Percentiles rank a stretch among this genome's conserved stretches.
Conservation (phyloP, 2,888 invertebrate genomes). For the Apamea epomidion region DNA sequence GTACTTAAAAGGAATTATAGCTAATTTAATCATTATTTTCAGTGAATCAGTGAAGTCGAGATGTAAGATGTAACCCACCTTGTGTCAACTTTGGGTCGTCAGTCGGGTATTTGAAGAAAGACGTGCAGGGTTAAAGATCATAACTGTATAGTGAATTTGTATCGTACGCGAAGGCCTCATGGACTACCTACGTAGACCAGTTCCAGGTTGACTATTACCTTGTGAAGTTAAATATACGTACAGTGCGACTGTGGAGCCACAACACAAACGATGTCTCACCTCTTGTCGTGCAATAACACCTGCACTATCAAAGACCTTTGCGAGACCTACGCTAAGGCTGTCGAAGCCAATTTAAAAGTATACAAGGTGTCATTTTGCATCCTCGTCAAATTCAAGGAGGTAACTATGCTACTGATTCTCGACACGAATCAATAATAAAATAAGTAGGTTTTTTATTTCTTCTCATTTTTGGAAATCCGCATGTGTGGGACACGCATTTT, state of each 20-base stretch:
- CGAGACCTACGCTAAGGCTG: background rate
- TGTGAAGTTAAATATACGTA: background rate
- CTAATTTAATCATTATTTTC: conserved; percentile 34
- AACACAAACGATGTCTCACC: background rate
- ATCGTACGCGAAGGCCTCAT: background rate
- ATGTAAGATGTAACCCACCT: background rate
- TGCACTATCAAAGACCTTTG: background rate
- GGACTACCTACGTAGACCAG: background rate
- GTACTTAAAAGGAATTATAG: conserved; percentile 17
- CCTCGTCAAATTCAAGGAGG: too few species aligned
- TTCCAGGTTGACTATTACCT: background rate
- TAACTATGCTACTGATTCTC: too few species aligned
- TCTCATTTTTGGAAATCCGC: too few species aligned
- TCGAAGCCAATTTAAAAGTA: background rate
- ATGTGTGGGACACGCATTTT: too few species aligned
- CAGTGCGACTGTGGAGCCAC: background rate
- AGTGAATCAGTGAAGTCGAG: background rate
- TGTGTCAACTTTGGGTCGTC: background rate
- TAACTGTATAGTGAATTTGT: conserved; percentile 13
- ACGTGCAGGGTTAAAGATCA: conserved; percentile 29
- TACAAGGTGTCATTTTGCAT: too few species aligned
- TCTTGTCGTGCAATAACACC: background rate
- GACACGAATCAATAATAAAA: too few species aligned
- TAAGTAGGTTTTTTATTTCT: too few species aligned
- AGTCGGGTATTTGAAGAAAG: conserved; percentile 9